These are phyloP conservation scores for Arrhamphus sclerolepis DNA, from an alignment of 2,797 vertebrate species.

Conservation along the genomic window DNA sequence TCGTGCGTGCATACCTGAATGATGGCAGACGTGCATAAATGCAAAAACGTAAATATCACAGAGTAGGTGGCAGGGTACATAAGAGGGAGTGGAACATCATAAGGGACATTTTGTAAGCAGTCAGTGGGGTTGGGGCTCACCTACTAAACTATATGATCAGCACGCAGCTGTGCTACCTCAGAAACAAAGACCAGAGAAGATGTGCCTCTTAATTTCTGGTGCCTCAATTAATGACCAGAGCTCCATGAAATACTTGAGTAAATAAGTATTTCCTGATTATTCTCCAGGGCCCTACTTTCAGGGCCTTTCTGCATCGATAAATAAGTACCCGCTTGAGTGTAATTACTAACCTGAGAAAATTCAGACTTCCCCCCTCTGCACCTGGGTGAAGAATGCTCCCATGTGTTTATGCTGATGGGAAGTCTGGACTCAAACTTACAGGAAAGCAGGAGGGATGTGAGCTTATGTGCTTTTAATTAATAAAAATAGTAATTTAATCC, in stretches of 20 bases:
- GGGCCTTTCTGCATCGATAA: conserved; percentile 63
- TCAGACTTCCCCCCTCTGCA: conserved; percentile 45
- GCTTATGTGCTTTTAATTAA: conserved; percentile 65
- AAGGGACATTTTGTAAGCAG: conserved; percentile 34
- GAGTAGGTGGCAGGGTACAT: conserved; percentile 43
- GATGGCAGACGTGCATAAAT: conserved; percentile 28
- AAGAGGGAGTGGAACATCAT: conserved; percentile 28
- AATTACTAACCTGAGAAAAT: conserved; percentile 73
- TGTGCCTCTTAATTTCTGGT: conserved; percentile 8
- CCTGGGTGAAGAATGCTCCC: conserved; percentile 70
- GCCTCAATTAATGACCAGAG: conserved; percentile 29
- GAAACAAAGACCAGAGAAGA: background rate
- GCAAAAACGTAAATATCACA: conserved; percentile 36
- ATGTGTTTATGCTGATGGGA: conserved; percentile 57
- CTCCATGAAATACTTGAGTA: conserved; percentile 36
- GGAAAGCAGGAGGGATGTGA: conserved; percentile 19
- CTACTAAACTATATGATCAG: conserved; percentile 14
- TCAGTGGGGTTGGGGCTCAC: conserved; percentile 20
- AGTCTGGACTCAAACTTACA: conserved; percentile 41
- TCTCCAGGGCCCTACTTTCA: conserved; percentile 35
- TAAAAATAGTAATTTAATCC: conserved; percentile 47
- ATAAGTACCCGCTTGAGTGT: conserved; percentile 61
- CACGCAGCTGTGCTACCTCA: conserved; percentile 6
- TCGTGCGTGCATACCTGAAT: conserved; percentile 1
- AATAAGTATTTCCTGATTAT: conserved; percentile 31